Conservation (phyloP, 2,797 vertebrate species). For the Pterois miles region DNA sequence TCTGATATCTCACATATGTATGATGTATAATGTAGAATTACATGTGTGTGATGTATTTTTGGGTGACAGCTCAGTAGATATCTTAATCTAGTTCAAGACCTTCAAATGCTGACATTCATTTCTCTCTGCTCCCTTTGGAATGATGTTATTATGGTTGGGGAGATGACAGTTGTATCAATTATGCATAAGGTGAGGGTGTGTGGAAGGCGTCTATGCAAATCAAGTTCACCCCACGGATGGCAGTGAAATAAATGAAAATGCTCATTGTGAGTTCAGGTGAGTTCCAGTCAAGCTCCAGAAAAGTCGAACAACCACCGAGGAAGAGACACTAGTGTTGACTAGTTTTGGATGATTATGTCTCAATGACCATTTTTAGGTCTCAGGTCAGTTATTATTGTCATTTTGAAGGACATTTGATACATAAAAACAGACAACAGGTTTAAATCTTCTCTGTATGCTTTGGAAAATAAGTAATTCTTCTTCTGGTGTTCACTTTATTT, state of each 20-base stretch:
- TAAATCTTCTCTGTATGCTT: background rate
- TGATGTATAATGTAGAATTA: slow-evolving; percentile 13
- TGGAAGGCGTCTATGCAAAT: slow-evolving; percentile 72
- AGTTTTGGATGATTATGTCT: background rate
- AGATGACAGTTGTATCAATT: slow-evolving; percentile 79
- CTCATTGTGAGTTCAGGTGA: slow-evolving; percentile 47
- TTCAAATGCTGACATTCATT: slow-evolving; percentile 78
- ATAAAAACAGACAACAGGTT: background rate
- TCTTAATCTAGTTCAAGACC: slow-evolving; percentile 67
- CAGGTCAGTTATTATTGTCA: no score
- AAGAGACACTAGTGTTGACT: slow-evolving; percentile 5
- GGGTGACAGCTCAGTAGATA: slow-evolving; percentile 64
- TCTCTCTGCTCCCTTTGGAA: slow-evolving; percentile 66
- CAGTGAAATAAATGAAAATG: slow-evolving; percentile 67
- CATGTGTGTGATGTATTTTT: slow-evolving; percentile 64
- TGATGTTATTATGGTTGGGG: slow-evolving; percentile 73
- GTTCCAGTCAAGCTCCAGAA: slow-evolving; percentile 9
- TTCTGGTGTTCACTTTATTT: background rate
- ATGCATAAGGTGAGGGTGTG: slow-evolving; percentile 73
- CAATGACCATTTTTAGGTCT: background rate
- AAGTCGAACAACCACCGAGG: background rate
- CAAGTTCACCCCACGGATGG: slow-evolving; percentile 39
- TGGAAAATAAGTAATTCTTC: background rate
- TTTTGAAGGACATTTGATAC: background rate
- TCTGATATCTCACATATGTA: slow-evolving; percentile 51